Evolutionary conservation across 2,113 vertebrate genomes (phyloP), one percentile per base, ranked within the genome.

Genomic region (Ailurus styani): DNA sequence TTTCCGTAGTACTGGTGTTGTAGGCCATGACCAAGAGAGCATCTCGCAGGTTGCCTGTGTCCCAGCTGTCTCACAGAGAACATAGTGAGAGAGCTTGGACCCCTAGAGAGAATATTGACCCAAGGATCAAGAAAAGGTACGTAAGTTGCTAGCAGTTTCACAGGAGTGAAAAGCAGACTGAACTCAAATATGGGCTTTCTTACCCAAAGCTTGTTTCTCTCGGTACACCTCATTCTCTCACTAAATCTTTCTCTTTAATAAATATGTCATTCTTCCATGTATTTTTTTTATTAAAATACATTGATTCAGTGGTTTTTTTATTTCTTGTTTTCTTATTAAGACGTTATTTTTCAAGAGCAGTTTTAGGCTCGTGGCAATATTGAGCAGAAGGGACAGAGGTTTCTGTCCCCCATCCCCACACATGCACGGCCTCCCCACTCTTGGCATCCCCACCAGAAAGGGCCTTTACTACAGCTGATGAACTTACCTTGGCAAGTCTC

Each of bases 111-210:
- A 29, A 23, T 18, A 7, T 7, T 5, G 40, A 17, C 18, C 10
- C 34, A 9, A 3, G 1, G 11, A 34, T 37, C 17, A 10, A 21
- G 42, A n/a, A 64, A 70, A 18, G 81, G 17, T 11, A 47, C 6
- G 0, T 9, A 42, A 18, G 29, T 37, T 42, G 54, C 23, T 18
- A 29, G 15, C 13, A 9, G n/a, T 42, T 20, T 42, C 13, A 40
- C 25, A 8, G 25, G 12, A 40, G 0, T 29, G 72, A 7, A 14
- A 0, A 7, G 13, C 5, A 62, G 23, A 62, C 17, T 6, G 81
- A 23, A 7, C 5, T 62, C 34, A 0, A 17, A 12, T 3, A 25
- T 1, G 20, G 66, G n/a, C 2, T 4, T 55, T 34, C 64, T 60
- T n/a, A 27, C 21, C 15, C 42, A 34, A 7, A 7, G 29, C 55